Percentiles rank a stretch among this genome's conserved stretches.
These are phyloP conservation scores for Paralvinella palmiformis DNA, from an alignment of 1,140 invertebrate species.

Conservation along the genomic window DNA sequence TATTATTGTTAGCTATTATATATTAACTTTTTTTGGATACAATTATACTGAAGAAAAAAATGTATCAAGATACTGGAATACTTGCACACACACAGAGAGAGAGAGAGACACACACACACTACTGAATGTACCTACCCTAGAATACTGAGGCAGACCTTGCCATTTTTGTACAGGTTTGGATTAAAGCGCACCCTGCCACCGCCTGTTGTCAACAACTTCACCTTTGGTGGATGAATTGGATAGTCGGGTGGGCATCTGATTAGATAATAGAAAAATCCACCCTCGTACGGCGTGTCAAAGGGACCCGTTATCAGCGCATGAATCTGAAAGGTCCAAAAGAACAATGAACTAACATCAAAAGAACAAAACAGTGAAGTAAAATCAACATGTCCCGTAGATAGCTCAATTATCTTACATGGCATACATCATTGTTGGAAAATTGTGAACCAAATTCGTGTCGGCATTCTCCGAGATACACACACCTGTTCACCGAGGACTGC, in stretches of 20 bases:
- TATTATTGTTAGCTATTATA: too few relatives aligned
- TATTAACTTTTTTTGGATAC: too few relatives aligned
- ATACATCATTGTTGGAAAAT: too few relatives aligned
- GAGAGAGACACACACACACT: not conserved
- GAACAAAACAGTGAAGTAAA: not conserved
- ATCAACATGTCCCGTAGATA: not conserved
- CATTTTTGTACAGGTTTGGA: constrained; percentile 60
- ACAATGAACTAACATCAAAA: not conserved
- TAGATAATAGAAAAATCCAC: constrained; percentile 61
- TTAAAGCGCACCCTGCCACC: constrained; percentile 59
- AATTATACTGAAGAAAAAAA: too few relatives aligned
- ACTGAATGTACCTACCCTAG: constrained; percentile 51
- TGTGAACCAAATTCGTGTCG: too few relatives aligned
- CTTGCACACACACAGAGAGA: too few relatives aligned
- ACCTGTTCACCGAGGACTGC: too few relatives aligned
- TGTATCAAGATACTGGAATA: too few relatives aligned
- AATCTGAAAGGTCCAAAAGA: constrained; percentile 36
- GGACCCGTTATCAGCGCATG: constrained; percentile 61
- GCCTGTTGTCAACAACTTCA: constrained; percentile 60
- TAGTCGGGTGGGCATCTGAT: constrained; percentile 57
- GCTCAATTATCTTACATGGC: too few relatives aligned
- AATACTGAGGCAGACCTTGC: constrained; percentile 63
- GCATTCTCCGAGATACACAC: too few relatives aligned
- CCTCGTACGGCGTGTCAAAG: constrained; percentile 63
- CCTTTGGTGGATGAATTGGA: constrained; percentile 53